Conservation (phyloP, 1,140 invertebrate genomes). For the Orius insidiosus region DNA sequence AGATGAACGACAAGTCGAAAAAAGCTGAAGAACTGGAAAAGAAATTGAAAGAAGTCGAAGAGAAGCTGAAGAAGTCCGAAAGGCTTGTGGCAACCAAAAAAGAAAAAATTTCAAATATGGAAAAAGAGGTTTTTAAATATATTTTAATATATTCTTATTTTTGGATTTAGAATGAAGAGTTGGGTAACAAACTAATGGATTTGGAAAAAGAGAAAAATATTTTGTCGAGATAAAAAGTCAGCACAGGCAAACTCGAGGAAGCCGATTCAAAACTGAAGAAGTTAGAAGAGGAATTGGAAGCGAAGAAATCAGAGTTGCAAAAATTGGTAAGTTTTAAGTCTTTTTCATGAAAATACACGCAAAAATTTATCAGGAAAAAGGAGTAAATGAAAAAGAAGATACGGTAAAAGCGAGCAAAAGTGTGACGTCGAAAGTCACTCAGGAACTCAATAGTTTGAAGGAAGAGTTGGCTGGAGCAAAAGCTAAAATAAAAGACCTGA, state of each 20-base stretch:
- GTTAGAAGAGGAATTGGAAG: conserved; percentile 31
- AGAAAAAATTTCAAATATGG: conserved; percentile 37
- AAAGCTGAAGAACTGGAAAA: conserved; percentile 18
- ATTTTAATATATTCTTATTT: neutral
- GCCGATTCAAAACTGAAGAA: conserved; percentile 13
- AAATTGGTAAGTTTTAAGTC: conserved; percentile 36
- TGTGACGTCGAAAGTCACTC: conserved; percentile 24
- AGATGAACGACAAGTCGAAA: conserved; percentile 18
- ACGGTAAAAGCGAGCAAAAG: neutral
- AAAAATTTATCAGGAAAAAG: conserved; percentile 32
- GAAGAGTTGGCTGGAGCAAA: conserved; percentile 30
- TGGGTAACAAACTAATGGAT: conserved; percentile 11
- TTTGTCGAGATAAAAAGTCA: conserved; percentile 7
- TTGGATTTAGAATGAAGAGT: conserved; percentile 11
- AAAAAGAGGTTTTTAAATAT: conserved; percentile 29
- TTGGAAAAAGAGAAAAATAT: conserved; percentile 13
- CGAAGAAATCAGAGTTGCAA: conserved; percentile 32
- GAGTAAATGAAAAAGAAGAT: conserved; percentile 31
- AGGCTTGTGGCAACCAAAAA: conserved; percentile 34
- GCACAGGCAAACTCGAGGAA: conserved; percentile 10
- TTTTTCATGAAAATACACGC: too few species aligned
- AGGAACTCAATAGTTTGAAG: conserved; percentile 31
- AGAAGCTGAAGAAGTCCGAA: conserved; percentile 39
- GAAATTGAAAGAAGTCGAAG: conserved; percentile 35
- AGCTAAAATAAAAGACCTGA: conserved; percentile 31